Evolutionary conservation across 2,888 invertebrate species (phyloP).

Genomic region (Cryptophagus acutangulus): DNA sequence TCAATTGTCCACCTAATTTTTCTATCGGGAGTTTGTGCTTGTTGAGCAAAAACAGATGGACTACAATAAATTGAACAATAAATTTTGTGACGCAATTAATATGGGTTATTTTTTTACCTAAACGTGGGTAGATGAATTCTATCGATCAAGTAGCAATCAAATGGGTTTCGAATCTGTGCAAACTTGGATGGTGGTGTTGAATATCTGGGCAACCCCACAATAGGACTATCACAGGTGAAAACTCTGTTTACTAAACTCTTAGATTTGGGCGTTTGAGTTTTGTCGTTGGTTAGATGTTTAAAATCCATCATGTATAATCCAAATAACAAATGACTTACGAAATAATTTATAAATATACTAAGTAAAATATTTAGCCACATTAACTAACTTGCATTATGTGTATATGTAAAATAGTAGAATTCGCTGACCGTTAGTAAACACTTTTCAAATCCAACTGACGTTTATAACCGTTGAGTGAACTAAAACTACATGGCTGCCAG

Average conservation of each 20-base stretch:
- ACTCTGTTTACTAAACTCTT: conserved; percentile 20
- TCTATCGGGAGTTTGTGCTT: conserved; percentile 45
- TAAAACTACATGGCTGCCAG: too few relatives aligned
- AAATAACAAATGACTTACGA: too few relatives aligned
- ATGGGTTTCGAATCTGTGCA: conserved; percentile 61
- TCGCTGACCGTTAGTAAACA: too few relatives aligned
- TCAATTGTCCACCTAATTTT: conserved; percentile 67
- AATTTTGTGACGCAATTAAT: not conserved
- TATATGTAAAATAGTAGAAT: too few relatives aligned
- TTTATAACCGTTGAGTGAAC: too few relatives aligned
- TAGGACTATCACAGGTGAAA: conserved; percentile 40
- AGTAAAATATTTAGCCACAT: too few relatives aligned
- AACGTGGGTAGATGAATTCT: conserved; percentile 64
- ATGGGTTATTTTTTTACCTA: conserved; percentile 52
- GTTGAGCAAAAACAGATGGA: conserved; percentile 44
- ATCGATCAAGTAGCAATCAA: conserved; percentile 61
- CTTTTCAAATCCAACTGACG: too few relatives aligned
- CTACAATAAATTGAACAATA: conserved; percentile 41
- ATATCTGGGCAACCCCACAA: conserved; percentile 44
- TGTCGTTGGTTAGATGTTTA: conserved; percentile 27
- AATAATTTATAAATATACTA: too few relatives aligned
- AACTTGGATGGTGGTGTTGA: conserved; percentile 57
- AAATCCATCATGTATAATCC: too few relatives aligned
- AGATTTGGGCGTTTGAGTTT: conserved; percentile 32
- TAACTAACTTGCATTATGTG: too few relatives aligned